Evolutionary conservation across 1,140 invertebrate species (phyloP), one percentile per base, ranked within the genome.

Genomic region (Pseudoatta argentina): DNA sequence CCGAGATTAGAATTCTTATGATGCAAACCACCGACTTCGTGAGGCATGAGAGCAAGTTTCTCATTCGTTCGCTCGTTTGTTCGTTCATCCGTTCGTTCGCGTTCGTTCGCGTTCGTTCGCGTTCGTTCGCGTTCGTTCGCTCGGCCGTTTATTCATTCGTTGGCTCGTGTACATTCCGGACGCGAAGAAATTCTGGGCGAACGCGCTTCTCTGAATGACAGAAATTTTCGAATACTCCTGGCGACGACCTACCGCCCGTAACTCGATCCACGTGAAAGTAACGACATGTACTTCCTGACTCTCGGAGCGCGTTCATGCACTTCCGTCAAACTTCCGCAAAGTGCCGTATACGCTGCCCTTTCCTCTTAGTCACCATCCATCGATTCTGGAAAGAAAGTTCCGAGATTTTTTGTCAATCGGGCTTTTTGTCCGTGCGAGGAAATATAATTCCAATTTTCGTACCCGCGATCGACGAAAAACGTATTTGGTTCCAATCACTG

Each of bases 1-100:
- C 24, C 44, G 39, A 75, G 72, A 89, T 89, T 89, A 89, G 88
- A 89, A 88, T 89, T 89, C 88, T 76, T 86, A 81, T 44, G 72
- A 78, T 59, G 66, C 67, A 24, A 51, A 51, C 14, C 27, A 53
- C 67, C 67, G 67, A 86, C 77, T 89, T 67, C 75, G 75, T 30
- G 55, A 24, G 27, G 30, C 63, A 39, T n/a, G 39, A 34, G 7
- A 51, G 14, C 44, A 18, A 16, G 75, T 14, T 34, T 3, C 10
- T 30, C 18, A 59, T 48, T 88, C 24, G 39, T 44, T 48, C 14
- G 57, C 21, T 51, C 48, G 48, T 8, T 51, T 4, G 16, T 18
- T 72, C 48, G 48, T 53, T 61, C 55, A 8, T 76, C 24, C 30
- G n/a, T 53, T 30, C 3, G 6, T 44, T 77, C 44, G 59, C 39